Evolutionary conservation across 2,113 vertebrate genomes (phyloP).

Genomic region (Puntigrus tetrazona): DNA sequence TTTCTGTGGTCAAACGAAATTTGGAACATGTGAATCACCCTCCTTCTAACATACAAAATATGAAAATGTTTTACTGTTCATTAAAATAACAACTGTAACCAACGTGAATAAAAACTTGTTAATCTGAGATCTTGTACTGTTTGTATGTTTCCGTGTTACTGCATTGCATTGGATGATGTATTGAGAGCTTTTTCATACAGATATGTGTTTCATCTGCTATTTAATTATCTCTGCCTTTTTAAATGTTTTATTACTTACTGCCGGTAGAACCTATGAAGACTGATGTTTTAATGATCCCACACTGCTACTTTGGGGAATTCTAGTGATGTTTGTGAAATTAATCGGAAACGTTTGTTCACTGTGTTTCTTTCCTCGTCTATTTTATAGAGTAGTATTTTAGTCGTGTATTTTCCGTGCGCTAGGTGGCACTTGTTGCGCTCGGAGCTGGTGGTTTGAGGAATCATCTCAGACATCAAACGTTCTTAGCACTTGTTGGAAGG

Average conservation of each 20-base stretch:
- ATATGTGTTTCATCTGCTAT: not conserved
- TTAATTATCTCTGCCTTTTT: not conserved
- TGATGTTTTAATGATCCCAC: not conserved
- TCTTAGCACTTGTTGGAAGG: not conserved
- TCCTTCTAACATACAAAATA: constrained; percentile 38
- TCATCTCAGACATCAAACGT: not conserved
- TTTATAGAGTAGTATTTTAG: not conserved
- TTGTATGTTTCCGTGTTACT: not conserved
- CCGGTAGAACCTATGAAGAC: not conserved
- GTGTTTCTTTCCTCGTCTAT: not conserved
- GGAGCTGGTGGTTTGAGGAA: not conserved
- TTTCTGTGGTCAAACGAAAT: not conserved
- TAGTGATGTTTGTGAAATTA: not conserved
- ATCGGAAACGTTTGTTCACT: not conserved
- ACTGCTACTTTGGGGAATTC: not conserved
- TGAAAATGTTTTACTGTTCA: constrained; percentile 59
- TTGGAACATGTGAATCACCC: constrained; percentile 3
- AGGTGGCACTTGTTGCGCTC: constrained; percentile 33
- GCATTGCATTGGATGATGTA: not conserved
- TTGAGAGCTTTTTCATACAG: not conserved
- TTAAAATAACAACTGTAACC: constrained; percentile 64
- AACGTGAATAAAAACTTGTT: constrained; percentile 75
- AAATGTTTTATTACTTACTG: too few species aligned
- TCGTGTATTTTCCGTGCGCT: not conserved
- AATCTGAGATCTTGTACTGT: not conserved